Conservation (phyloP, 2,797 vertebrate genomes). For the Takifugu rubripes region DNA sequence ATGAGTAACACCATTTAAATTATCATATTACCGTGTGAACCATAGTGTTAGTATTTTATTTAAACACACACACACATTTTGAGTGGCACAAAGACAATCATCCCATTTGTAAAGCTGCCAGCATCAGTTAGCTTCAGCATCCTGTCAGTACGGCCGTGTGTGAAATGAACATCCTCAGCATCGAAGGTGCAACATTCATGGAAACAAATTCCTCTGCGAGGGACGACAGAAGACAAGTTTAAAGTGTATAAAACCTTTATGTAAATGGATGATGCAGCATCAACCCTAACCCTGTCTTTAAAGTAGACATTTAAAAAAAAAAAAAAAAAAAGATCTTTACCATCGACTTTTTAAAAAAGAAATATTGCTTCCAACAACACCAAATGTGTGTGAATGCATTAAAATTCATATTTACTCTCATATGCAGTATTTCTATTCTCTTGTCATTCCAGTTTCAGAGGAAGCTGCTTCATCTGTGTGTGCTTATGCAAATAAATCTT, state of each 20-base stretch:
- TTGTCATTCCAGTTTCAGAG: conserved; percentile 40
- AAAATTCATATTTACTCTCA: conserved; percentile 1
- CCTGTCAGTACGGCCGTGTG: conserved; percentile 1
- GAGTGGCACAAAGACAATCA: background rate
- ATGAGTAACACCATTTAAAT: conserved; percentile 6
- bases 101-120: conserved; percentile 11
- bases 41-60: background rate
- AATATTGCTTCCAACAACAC: background rate
- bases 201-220: conserved; percentile 20
- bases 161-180: conserved; percentile 25
- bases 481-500: conserved; percentile 67
- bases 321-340: too few species aligned
- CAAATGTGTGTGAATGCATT: conserved; percentile 4
- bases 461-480: conserved; percentile 34
- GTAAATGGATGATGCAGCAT: too few species aligned
- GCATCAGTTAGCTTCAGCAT: conserved; percentile 11
- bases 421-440: conserved; percentile 8
- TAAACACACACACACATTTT: background rate
- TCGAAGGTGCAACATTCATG: conserved; percentile 23
- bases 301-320: too few species aligned
- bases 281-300: too few species aligned
- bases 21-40: background rate
- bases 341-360: too few species aligned
- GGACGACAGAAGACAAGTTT: background rate
- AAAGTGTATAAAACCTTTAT: background rate